phyloP scores from a whole-genome alignment of 1,140 invertebrate genomes.

The Lerema accius region DNA sequence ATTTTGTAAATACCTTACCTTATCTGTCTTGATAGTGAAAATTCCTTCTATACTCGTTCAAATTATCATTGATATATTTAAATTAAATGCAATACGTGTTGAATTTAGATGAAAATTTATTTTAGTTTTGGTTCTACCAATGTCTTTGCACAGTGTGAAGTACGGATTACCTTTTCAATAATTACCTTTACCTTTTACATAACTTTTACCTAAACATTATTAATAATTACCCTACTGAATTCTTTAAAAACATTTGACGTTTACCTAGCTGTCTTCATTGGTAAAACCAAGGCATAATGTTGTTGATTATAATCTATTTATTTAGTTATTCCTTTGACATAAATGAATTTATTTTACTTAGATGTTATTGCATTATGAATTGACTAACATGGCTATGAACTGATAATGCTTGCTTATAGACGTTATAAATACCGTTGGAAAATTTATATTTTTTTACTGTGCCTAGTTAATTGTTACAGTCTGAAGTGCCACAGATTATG shows the following conservation, averaged over 20 bases:
- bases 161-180: too few relatives aligned
- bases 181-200: too few relatives aligned
- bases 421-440: slow-evolving; percentile 18
- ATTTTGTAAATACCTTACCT: slow-evolving; percentile 66
- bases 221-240: too few relatives aligned
- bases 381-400: slow-evolving; percentile 57
- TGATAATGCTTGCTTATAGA: slow-evolving; percentile 43
- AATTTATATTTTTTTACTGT: slow-evolving; percentile 28
- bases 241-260: too few relatives aligned
- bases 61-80: slow-evolving; percentile 29
- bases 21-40: slow-evolving; percentile 57
- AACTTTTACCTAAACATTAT: too few relatives aligned
- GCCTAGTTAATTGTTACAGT: slow-evolving; percentile 16
- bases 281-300: slow-evolving; percentile 28
- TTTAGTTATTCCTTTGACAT: slow-evolving; percentile 53
- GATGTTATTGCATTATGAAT: slow-evolving; percentile 37
- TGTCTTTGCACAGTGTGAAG: neutral
- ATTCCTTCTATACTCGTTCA: slow-evolving; percentile 27
- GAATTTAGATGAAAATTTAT: slow-evolving; percentile 35
- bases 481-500: slow-evolving; percentile 11
- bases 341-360: slow-evolving; percentile 63
- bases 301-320: slow-evolving; percentile 47
- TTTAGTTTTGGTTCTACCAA: slow-evolving; percentile 32
- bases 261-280: neutral
- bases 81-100: slow-evolving; percentile 37